These are phyloP conservation scores for Oncorhynchus tshawytscha DNA, from an alignment of 2,113 vertebrate species.

Conservation along the genomic window DNA sequence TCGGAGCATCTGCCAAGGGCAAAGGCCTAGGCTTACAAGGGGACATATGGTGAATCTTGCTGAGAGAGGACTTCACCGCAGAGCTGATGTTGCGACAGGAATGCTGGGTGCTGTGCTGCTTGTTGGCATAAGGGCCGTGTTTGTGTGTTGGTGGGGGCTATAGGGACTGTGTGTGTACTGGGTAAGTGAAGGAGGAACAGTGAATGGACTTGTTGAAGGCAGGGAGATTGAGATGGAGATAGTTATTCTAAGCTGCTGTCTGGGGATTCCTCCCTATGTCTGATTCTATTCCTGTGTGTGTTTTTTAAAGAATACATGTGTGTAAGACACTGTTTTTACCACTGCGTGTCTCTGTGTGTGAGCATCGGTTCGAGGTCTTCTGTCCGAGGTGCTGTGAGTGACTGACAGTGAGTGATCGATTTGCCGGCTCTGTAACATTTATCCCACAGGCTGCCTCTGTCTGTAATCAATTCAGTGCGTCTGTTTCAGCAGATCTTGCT, in stretches of 20 bases:
- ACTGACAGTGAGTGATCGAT: neutral
- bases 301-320: neutral
- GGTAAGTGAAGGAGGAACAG: too few relatives aligned
- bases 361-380: neutral
- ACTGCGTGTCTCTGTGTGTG: neutral
- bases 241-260: neutral
- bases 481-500: neutral
- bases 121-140: too few relatives aligned
- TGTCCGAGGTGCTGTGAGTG: neutral
- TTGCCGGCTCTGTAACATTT: too few relatives aligned
- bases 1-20: too few relatives aligned
- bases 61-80: too few relatives aligned
- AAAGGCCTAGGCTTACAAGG: too few relatives aligned
- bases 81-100: too few relatives aligned
- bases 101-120: too few relatives aligned
- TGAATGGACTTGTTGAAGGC: too few relatives aligned
- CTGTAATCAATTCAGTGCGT: neutral
- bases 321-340: neutral
- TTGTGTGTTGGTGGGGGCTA: too few relatives aligned
- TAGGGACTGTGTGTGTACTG: too few relatives aligned
- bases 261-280: neutral
- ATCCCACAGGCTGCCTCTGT: neutral
- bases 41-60: too few relatives aligned
- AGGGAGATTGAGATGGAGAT: neutral
- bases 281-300: neutral